Evolutionary conservation across 2,113 vertebrate species (phyloP).

Genomic region (Anser brachyrhynchus): DNA sequence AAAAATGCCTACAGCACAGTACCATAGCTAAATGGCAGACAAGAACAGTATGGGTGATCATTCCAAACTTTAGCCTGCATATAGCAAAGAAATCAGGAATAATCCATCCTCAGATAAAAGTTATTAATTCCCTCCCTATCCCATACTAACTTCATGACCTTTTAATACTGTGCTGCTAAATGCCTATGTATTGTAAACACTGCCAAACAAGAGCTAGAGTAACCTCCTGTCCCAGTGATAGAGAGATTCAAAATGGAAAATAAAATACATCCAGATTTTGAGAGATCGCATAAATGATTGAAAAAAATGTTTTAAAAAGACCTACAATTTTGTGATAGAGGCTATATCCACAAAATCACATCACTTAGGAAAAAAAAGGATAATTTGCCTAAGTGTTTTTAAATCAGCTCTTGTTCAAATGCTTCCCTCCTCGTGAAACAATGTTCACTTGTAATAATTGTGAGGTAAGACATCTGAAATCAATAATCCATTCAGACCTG

Average conservation of each 20-base stretch:
- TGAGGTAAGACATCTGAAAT: not conserved
- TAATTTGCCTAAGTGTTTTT: not conserved
- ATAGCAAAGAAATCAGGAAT: not conserved
- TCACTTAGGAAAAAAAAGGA: not conserved
- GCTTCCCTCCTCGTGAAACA: not conserved
- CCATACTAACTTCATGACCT: not conserved
- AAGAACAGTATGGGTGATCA: not conserved
- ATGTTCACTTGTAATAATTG: not conserved
- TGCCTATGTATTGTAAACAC: not conserved
- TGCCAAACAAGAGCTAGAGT: not conserved
- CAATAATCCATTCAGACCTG: not conserved
- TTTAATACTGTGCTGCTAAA: not conserved
- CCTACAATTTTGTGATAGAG: not conserved
- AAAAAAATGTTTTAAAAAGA: not conserved
- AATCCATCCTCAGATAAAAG: not conserved
- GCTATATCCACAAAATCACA: not conserved
- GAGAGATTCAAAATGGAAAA: not conserved
- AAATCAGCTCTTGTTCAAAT: not conserved
- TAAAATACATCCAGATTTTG: not conserved
- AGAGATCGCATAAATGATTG: not conserved
- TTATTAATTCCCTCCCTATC: not conserved
- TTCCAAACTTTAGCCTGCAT: not conserved
- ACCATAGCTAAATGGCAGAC: not conserved
- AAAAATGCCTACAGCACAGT: not conserved
- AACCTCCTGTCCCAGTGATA: not conserved